These are phyloP conservation scores for Enteromius anoplus DNA, from an alignment of 2,797 vertebrate genomes.

Conservation along the genomic window DNA sequence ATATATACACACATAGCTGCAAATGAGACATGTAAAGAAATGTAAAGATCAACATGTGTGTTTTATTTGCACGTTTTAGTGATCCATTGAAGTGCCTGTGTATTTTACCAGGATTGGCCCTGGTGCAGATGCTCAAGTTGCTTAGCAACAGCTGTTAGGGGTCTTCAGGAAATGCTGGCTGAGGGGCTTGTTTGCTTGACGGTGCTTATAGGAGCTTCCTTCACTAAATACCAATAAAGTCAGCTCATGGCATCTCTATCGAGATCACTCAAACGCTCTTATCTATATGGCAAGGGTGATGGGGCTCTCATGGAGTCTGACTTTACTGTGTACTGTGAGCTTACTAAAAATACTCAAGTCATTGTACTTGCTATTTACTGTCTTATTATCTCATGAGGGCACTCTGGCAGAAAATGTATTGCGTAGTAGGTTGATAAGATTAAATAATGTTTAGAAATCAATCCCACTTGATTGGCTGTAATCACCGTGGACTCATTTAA, in stretches of 20 bases:
- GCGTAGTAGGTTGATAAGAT: background rate
- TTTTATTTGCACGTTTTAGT: constrained; percentile 16
- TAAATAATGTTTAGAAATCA: background rate
- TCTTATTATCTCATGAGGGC: background rate
- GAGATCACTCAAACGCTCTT: constrained; percentile 21
- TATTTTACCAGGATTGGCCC: constrained; percentile 47
- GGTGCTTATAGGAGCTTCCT: constrained; percentile 38
- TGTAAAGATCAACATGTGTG: background rate
- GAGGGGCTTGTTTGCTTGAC: constrained; percentile 39
- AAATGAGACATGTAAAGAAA: too few species aligned
- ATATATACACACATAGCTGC: too few species aligned
- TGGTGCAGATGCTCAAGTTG: constrained; percentile 44
- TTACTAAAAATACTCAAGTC: background rate
- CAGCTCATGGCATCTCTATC: constrained; percentile 21
- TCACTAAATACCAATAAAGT: constrained; percentile 38
- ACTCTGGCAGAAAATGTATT: background rate
- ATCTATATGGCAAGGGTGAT: constrained; percentile 24
- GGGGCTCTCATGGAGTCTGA: constrained; percentile 2
- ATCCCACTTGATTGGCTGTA: background rate
- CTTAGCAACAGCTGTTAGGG: constrained; percentile 56
- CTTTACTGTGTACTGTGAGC: background rate
- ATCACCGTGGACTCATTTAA: background rate
- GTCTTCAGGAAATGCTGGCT: constrained; percentile 42
- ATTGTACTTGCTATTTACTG: background rate
- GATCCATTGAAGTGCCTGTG: constrained; percentile 22